Base-by-base conservation (phyloP, 1,140 invertebrate species). In the Nasonia giraulti region DNA sequence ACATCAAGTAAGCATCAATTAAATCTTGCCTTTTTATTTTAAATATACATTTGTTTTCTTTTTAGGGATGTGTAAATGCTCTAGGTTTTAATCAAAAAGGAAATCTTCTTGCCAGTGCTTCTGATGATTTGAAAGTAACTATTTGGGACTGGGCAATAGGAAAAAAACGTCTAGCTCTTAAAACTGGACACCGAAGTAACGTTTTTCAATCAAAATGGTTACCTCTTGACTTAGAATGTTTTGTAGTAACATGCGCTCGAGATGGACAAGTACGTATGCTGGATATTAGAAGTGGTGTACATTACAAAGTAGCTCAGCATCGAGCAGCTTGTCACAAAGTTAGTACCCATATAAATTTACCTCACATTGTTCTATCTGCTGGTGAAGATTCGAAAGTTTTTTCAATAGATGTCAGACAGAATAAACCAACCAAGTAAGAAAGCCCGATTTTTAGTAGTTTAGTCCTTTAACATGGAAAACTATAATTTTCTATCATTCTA, bases 101-200 rank as follows among this genome's bases (percentile, higher is more conserved):
- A 62, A 95, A 95, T 73, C 92, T 96, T 73, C 91, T 99, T 77
- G 97, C 96, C 0, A 98, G 97, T 91, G 97, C 97, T 6, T 99
- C 98, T 0, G 98, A 99, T 94, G 98, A 99, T 93, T 94, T 96
- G 12, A 94, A 95, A 71, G 95, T 98, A 44, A 94, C 97, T 44
- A 92, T 99, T 31, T 99, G 98, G 98, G 96, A 99, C 90, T 99
- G 98, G 98, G 95, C 96, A 17, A 90, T 93, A 8, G 96, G 95
- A 84, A 95, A 95, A 87, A 92, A 94, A 5, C 87, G 95, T 11
- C 91, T 96, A 77, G 93, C 93, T 31, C 96, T 96, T 88, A 94
- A 96, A 83, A 97, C 96, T 74, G 97, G 97, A 3, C 98, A 99
- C 91, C 94, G 94, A 74, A 95, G 95, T 50, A 99, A 99, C 92